Base-by-base conservation (phyloP, 1,140 invertebrate genomes). In the Drosophila busckii region DNA sequence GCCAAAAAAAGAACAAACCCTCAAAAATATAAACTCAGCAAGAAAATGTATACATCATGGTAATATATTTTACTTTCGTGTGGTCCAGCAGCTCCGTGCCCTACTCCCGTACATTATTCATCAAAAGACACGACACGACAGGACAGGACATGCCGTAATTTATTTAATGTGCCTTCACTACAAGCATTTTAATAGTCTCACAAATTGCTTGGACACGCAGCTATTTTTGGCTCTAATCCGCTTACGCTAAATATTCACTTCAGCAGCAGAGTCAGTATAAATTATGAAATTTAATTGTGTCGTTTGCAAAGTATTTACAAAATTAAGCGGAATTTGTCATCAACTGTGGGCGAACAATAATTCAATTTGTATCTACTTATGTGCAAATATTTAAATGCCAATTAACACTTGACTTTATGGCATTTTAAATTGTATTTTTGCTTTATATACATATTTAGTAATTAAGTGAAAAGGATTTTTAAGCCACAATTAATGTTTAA, bases 161-260 rank as follows among this genome's bases (percentile, higher is more conserved):
- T 46, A 54, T 46, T 46, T 25, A 32, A 61, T 46, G 34, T 34
- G 31, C 17, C 32, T 6, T 28, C 2, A 3, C 20, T 28, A 26
- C 35, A 40, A 16, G 32, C 32, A 46, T 60, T 54, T 60, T 53
- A 45, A 54, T 54, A 23, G 49, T 9, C 31, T 10, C 10, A 25
- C 23, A 45, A 45, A 60, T 32, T 38, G n/a, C 49, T 38, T 25
- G 22, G 26, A 45, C 38, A 13, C 31, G 31, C 19, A 40, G 34
- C 10, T 41, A 46, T 40, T n/a, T n/a, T 25, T 13, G 25, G 28
- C 10, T 42, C 7, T 16, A 61, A 61, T 45, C 41, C 40, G 41
- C 45, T 61, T 46, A 46, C 15, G 31, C n/a, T 40, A 61, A 42
- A 34, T 34, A 52, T 32, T 40, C n/a, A n/a, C n/a, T n/a, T n/a